Percentiles rank a stretch among this genome's conserved stretches.
These are phyloP conservation scores for Cylindroiulus punctatus DNA, from an alignment of 2,888 invertebrate genomes.

Conservation along the genomic window DNA sequence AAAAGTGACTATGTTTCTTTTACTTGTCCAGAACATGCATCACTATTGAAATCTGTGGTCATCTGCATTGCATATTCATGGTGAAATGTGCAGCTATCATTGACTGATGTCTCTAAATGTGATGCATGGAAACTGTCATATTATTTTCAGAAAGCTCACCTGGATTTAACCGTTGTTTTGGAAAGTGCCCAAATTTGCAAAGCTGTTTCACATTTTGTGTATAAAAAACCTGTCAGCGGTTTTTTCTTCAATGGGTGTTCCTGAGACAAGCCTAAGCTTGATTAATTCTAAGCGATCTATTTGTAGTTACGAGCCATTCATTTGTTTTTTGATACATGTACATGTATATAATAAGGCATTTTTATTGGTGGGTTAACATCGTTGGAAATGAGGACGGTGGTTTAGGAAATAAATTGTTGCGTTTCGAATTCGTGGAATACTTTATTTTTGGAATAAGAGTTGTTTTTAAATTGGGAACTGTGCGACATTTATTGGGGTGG, in stretches of 20 bases:
- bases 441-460: neutral
- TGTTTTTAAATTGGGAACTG: neutral
- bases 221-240: neutral
- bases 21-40: neutral
- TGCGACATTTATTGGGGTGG: too few species aligned
- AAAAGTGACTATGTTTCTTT: neutral
- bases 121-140: too few species aligned
- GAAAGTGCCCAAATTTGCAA: neutral
- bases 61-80: neutral
- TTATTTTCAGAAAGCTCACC: neutral
- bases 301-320: slow-evolving; percentile 35
- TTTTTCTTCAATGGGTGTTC: neutral
- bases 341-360: neutral
- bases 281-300: slow-evolving; percentile 10
- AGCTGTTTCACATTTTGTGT: neutral
- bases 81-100: neutral
- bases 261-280: neutral
- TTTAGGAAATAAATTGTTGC: neutral
- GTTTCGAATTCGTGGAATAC: neutral
- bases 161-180: neutral
- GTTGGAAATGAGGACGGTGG: slow-evolving; percentile 4
- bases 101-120: too few species aligned
- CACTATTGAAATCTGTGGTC: neutral
- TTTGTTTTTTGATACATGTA: neutral
- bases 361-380: neutral